Base-by-base conservation (phyloP, 2,797 vertebrate species). In the Columba guinea region DNA sequence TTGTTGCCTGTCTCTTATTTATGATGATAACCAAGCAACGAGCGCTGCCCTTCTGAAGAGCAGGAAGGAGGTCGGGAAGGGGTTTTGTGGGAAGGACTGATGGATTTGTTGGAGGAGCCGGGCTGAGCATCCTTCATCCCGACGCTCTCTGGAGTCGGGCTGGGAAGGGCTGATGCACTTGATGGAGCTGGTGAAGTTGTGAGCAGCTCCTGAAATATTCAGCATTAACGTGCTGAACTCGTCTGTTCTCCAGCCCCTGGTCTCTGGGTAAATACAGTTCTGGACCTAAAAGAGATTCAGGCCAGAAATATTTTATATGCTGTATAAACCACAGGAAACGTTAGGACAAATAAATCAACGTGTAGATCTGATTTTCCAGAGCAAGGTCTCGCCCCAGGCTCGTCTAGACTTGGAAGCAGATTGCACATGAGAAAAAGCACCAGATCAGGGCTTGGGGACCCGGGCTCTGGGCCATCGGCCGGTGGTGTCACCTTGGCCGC, bases 231-330 rank as follows among this genome's bases (percentile, higher is more conserved):
- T 2, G 6, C 19, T 53, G 28, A 32, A 14, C 6, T 34, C 13
- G 5, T 63, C 55, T 28, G 0, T 16, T 75, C 52, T 32, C n/a
- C 22, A 12, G 0, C 17, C 22, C 2, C 2, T 13, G 8, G 8
- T 19, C 52, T 34, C 44, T n/a, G 49, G 24, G 20, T 22, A 7
- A 35, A 27, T 3, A 10, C 24, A 55, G 37, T 12, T 28, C 70
- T 59, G 65, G 58, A 49, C 28, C 32, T 30, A 1, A 27, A 11
- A 48, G 28, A 27, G 23, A 46, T 26, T 5, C 8, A 39, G 53
- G 76, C 16, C 32, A 55, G 62, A 19, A 53, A 5, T 55, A 15
- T 22, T 70, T 34, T 10, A 5, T 15, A 1, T 7, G 5, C 12
- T 12, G 0, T 18, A 3, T 18, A 12, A 74, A 65, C 26, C 4